phyloP scores from a whole-genome alignment of 2,888 invertebrate genomes.

The Spatulosminthurus flaviceps region DNA sequence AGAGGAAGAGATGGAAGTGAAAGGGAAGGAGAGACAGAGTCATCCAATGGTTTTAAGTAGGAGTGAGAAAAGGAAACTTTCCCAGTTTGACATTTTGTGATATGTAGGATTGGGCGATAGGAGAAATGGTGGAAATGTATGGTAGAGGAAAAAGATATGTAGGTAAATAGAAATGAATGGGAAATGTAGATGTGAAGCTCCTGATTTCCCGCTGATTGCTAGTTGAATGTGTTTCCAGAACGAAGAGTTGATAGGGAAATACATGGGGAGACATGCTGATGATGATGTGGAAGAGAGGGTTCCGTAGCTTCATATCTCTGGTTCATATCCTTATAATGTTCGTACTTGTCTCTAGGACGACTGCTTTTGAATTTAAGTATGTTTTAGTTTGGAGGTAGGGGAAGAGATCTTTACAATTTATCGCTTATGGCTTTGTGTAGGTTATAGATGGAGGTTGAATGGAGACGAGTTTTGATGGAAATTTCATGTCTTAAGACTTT shows the following conservation, averaged over 20 bases:
- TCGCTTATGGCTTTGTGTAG: not conserved
- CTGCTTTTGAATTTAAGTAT: not conserved
- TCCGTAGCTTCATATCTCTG: not conserved
- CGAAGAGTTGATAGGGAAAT: constrained; percentile 16
- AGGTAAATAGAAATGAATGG: no score
- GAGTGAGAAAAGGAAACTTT: not conserved
- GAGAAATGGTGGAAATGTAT: not conserved
- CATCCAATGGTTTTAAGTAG: not conserved
- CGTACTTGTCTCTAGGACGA: not conserved
- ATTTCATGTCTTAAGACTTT: constrained; percentile 24
- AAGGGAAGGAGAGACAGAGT: not conserved
- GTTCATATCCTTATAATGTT: constrained; percentile 3
- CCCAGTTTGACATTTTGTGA: not conserved
- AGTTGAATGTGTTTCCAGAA: not conserved
- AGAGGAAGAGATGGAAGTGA: not conserved
- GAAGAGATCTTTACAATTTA: not conserved
- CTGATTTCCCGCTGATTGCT: constrained; percentile 12
- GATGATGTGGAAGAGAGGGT: not conserved
- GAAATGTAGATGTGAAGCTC: not conserved
- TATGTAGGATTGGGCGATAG: not conserved
- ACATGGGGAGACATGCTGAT: no score
- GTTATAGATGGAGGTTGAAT: not conserved
- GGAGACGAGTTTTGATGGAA: not conserved
- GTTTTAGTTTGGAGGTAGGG: no score
- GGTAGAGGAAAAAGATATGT: not conserved